Conservation (phyloP, 1,140 invertebrate species). For the Drosophila trapezifrons region DNA sequence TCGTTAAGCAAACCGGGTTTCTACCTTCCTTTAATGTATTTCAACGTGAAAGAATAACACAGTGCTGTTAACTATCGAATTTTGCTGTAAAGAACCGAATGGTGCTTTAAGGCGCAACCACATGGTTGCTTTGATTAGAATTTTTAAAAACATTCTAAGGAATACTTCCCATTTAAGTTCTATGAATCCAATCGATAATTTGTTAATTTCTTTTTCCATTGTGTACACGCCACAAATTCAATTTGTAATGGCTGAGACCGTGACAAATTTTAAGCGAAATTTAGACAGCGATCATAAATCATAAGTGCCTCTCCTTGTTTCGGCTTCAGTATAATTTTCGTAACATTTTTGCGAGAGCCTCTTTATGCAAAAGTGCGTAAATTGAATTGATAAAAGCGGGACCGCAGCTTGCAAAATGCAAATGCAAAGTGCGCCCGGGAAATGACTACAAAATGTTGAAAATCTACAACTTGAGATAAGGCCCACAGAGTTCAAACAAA, state of each 20-base stretch:
- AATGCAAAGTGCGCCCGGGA: conserved; percentile 59
- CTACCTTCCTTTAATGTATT: too few relatives aligned
- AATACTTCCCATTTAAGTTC: too few relatives aligned
- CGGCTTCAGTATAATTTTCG: conserved; percentile 20
- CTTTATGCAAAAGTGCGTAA: conserved; percentile 68
- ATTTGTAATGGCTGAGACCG: conserved; percentile 24
- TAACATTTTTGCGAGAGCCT: conserved; percentile 36
- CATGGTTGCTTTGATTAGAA: too few relatives aligned
- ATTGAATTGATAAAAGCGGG: conserved; percentile 78
- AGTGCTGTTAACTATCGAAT: too few relatives aligned
- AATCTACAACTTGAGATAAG: conserved; percentile 81
- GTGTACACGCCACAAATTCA: conserved; percentile 31
- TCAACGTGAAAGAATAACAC: too few relatives aligned
- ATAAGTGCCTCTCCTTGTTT: conserved; percentile 16
- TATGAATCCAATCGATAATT: background rate
- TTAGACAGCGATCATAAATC: conserved; percentile 39
- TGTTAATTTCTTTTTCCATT: background rate
- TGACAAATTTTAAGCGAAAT: conserved; percentile 39
- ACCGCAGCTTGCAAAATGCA: conserved; percentile 34
- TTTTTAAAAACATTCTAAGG: background rate
- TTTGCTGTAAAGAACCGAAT: too few relatives aligned
- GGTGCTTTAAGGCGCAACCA: too few relatives aligned
- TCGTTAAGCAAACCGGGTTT: too few relatives aligned
- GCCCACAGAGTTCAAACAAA: conserved; percentile 73
- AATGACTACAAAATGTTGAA: conserved; percentile 77